Conservation (phyloP, 2,797 vertebrate species). For the Triplophysa bombifrons region DNA sequence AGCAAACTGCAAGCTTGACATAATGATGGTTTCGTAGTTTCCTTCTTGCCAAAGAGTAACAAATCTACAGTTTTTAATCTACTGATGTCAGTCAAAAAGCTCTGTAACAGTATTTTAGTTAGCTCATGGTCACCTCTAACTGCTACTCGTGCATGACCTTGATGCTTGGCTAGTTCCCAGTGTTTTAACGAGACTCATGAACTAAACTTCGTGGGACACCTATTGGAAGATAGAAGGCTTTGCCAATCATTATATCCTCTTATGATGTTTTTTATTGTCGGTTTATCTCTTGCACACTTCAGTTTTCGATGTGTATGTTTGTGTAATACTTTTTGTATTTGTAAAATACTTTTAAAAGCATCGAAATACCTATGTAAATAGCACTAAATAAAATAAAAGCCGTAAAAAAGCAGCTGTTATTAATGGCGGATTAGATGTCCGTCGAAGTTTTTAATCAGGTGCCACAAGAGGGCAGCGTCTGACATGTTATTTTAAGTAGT, state of each 20-base stretch:
- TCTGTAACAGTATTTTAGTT: neutral
- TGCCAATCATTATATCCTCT: neutral
- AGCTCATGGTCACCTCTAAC: neutral
- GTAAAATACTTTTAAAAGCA: neutral
- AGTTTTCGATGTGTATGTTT: neutral
- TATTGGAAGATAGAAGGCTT: neutral
- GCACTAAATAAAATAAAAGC: neutral
- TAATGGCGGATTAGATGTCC: constrained; percentile 12
- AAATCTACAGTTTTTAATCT: constrained; percentile 11
- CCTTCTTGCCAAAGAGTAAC: constrained; percentile 3
- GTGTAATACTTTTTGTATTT: neutral
- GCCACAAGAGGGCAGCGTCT: constrained; percentile 16
- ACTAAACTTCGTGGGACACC: neutral
- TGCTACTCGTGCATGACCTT: neutral
- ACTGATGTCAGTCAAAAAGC: constrained; percentile 26
- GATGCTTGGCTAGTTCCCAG: neutral
- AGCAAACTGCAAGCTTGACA: constrained; percentile 1
- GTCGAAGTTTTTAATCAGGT: neutral
- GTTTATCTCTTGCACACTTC: neutral
- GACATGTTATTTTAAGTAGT: neutral
- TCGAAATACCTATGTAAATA: neutral
- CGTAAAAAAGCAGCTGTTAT: neutral
- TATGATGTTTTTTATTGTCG: neutral
- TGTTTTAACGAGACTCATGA: neutral
- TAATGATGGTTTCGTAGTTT: constrained; percentile 1